Percentiles rank a stretch among this genome's conserved stretches.
These are phyloP conservation scores for Orientallactaga sibirica DNA, from an alignment of 2,797 vertebrate species.

Conservation along the genomic window DNA sequence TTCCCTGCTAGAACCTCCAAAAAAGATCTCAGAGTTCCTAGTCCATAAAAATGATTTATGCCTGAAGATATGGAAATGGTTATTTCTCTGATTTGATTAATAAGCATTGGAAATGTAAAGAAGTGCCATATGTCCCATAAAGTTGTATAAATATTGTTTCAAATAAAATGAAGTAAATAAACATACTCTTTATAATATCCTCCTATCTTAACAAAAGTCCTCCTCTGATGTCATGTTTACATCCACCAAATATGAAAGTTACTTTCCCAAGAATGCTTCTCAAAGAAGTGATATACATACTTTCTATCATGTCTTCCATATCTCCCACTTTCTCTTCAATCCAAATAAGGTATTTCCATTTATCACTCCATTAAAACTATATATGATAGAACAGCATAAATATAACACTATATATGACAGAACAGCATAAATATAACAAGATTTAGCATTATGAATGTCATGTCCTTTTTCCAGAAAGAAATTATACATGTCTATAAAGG, in stretches of 20 bases:
- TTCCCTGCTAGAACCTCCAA: no score
- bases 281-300: not conserved
- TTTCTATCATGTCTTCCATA: not conserved
- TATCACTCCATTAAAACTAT: not conserved
- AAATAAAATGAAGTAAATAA: not conserved
- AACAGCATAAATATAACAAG: not conserved
- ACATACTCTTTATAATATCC: not conserved
- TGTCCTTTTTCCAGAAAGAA: not conserved
- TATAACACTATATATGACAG: not conserved
- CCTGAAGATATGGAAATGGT: not conserved
- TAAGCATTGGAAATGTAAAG: not conserved
- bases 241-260: not conserved
- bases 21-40: not conserved
- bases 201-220: not conserved
- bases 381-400: not conserved
- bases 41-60: not conserved
- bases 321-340: not conserved
- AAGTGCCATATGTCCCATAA: not conserved
- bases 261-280: not conserved
- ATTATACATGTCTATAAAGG: not conserved
- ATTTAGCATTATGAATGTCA: not conserved
- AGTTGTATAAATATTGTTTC: not conserved
- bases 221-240: not conserved
- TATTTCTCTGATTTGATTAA: not conserved
- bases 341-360: not conserved